A percentile compares a stretch with the other conserved stretches of the same genome.
Evolutionary conservation across 2,113 vertebrate species (phyloP).

Genomic region (Oxyura jamaicensis): DNA sequence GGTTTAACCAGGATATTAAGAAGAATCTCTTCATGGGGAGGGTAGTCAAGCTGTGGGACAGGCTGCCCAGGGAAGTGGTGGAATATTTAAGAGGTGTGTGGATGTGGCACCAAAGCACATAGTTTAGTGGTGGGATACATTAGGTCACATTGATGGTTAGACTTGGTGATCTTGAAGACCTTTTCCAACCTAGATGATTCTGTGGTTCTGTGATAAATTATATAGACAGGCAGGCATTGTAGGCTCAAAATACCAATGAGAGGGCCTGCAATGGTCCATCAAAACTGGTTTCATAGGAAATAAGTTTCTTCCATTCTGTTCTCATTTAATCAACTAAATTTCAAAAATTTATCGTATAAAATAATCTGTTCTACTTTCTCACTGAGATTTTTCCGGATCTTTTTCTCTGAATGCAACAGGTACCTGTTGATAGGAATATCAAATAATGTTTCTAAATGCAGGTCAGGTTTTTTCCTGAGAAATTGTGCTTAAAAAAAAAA

Average conservation of each 20-base stretch:
- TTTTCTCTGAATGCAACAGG: background rate
- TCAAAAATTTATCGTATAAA: background rate
- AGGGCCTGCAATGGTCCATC: background rate
- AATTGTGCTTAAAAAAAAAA: background rate
- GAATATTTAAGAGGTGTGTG: too few relatives aligned
- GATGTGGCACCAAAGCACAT: too few relatives aligned
- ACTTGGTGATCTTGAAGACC: too few relatives aligned
- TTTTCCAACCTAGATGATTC: too few relatives aligned
- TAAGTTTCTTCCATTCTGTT: background rate
- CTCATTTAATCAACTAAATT: background rate
- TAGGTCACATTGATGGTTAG: too few relatives aligned
- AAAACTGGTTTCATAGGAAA: background rate
- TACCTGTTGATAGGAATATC: background rate
- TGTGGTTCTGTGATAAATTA: background rate
- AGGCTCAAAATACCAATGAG: background rate
- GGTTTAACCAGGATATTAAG: too few relatives aligned
- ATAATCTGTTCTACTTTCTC: background rate
- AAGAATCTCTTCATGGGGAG: too few relatives aligned
- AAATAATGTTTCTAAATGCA: background rate
- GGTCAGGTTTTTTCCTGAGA: background rate
- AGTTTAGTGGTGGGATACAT: too few relatives aligned
- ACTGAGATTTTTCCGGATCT: background rate
- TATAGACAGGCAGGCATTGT: background rate
- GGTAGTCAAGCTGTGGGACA: too few relatives aligned
- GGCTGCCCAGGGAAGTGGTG: too few relatives aligned